phyloP scores from a whole-genome alignment of 2,888 invertebrate species.

The Amiota communis region DNA sequence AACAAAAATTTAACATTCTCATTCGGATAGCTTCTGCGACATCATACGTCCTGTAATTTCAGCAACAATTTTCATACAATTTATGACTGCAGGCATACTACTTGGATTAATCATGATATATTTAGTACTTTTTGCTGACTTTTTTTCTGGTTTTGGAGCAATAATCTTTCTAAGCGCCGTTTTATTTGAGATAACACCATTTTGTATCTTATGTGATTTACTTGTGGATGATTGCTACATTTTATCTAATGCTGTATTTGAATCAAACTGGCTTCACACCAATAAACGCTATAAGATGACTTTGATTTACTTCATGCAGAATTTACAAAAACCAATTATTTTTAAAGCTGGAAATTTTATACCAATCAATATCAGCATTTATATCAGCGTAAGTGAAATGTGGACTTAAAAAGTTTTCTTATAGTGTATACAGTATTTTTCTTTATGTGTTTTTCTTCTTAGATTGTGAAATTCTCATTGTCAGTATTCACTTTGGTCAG shows the following conservation, averaged over 20 bases:
- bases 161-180: conserved; percentile 36
- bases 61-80: no score
- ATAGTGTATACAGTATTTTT: no score
- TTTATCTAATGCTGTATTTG: conserved; percentile 43
- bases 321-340: conserved; percentile 42
- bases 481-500: no score
- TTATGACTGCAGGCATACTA: no score
- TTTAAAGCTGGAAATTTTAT: conserved; percentile 46
- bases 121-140: conserved; percentile 39
- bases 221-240: conserved; percentile 43
- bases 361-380: conserved; percentile 45
- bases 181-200: conserved; percentile 42
- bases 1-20: no score
- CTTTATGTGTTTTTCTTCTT: no score
- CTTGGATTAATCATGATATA: conserved; percentile 44
- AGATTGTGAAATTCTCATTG: no score
- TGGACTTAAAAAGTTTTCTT: no score
- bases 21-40: no score
- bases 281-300: conserved; percentile 42
- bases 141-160: conserved; percentile 38
- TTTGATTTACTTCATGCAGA: conserved; percentile 42
- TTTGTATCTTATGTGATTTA: conserved; percentile 43
- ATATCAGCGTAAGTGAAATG: no score
- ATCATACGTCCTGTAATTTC: no score
- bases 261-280: conserved; percentile 43